Conservation (phyloP, 2,113 vertebrate species). For the Melozone crissalis region DNA sequence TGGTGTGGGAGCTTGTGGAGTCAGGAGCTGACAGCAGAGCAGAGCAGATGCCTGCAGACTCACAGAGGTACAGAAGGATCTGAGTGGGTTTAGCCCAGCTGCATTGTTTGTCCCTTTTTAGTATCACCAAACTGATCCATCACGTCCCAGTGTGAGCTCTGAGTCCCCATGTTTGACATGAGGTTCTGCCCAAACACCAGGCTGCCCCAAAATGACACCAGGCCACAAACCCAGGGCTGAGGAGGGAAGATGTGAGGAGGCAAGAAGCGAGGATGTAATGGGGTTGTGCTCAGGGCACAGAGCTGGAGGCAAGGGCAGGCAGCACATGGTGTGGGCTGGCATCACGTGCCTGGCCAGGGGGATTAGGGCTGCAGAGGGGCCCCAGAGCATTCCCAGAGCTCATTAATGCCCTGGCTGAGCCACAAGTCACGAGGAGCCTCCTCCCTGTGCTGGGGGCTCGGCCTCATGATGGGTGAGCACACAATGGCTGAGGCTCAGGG, state of each 20-base stretch:
- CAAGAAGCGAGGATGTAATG: not conserved
- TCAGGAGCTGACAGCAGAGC: not conserved
- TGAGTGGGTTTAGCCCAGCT: not conserved
- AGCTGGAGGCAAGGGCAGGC: not conserved
- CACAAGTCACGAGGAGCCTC: not conserved
- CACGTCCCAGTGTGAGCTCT: not conserved
- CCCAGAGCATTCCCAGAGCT: not conserved
- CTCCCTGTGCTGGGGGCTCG: not conserved
- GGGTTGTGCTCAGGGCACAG: not conserved
- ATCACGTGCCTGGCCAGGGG: not conserved
- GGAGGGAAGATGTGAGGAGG: too few relatives aligned
- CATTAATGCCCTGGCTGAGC: not conserved
- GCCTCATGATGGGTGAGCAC: not conserved
- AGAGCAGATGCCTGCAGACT: not conserved
- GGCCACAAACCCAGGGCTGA: not conserved
- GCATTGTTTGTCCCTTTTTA: not conserved
- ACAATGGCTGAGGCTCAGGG: not conserved
- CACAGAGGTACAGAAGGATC: not conserved
- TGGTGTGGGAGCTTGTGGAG: not conserved
- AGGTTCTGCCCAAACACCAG: not conserved
- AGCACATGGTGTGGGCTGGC: not conserved
- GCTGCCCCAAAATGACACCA: not conserved
- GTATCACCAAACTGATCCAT: not conserved
- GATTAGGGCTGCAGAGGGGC: conserved; percentile 17
- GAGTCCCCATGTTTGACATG: fast-evolving